Conservation (phyloP, 2,797 vertebrate species). For the Acridotheres tristis region DNA sequence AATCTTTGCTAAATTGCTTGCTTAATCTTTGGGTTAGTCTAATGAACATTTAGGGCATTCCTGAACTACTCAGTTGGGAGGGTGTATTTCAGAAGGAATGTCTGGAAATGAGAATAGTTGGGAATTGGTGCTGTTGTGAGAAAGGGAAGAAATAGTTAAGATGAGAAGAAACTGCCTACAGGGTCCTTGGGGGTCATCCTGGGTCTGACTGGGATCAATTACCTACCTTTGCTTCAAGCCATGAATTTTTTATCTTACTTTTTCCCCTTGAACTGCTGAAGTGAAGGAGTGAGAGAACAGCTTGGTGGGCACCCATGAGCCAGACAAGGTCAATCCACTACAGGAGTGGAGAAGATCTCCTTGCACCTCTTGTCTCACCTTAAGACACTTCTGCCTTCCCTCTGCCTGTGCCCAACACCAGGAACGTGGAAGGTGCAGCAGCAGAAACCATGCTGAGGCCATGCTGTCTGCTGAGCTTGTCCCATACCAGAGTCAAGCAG, state of each 20-base stretch:
- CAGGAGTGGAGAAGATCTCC: neutral
- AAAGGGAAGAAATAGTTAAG: neutral
- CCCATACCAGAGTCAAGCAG: neutral
- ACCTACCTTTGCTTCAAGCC: neutral
- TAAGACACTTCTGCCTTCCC: neutral
- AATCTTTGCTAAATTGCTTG: conserved; percentile 5
- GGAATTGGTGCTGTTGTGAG: neutral
- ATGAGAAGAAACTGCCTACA: neutral
- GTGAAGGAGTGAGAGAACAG: neutral
- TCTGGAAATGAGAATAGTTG: neutral
- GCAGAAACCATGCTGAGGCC: neutral
- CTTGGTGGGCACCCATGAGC: neutral
- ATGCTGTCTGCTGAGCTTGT: neutral
- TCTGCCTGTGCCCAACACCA: neutral
- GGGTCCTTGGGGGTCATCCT: neutral
- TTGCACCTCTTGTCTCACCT: neutral
- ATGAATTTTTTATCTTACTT: neutral
- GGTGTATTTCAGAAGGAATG: neutral
- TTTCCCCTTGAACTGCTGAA: neutral
- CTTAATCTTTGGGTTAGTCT: neutral
- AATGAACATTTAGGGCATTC: neutral
- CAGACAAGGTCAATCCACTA: neutral
- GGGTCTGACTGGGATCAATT: neutral
- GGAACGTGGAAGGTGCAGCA: neutral
- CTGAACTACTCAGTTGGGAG: neutral